Evolutionary conservation across 2,113 vertebrate genomes (phyloP).

Genomic region (Indicator maculatus): DNA sequence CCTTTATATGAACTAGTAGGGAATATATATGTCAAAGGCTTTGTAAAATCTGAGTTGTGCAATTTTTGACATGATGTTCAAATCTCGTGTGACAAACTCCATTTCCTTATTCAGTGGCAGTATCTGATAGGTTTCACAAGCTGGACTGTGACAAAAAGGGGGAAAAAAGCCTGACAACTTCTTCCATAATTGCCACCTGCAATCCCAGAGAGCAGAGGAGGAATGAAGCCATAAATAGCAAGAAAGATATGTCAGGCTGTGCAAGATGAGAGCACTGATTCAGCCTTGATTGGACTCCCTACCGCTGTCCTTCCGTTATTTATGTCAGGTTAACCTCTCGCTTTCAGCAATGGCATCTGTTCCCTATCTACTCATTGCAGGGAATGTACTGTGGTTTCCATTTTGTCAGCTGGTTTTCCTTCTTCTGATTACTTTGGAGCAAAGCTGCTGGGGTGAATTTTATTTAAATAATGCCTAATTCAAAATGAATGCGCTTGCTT

Average conservation of each 20-base stretch:
- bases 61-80: neutral
- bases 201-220: neutral
- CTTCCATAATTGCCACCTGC: slow-evolving; percentile 28
- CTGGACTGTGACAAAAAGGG: neutral
- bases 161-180: neutral
- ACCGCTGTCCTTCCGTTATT: neutral
- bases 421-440: slow-evolving; percentile 42
- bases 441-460: neutral
- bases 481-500: neutral
- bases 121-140: neutral
- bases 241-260: slow-evolving; percentile 30
- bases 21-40: neutral
- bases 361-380: slow-evolving; percentile 14
- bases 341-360: slow-evolving; percentile 37
- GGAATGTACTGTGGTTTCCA: neutral
- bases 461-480: slow-evolving; percentile 9
- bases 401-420: slow-evolving; percentile 38
- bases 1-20: neutral
- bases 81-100: neutral
- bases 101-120: neutral
- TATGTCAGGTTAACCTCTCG: slow-evolving; percentile 53
- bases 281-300: slow-evolving; percentile 60
- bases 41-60: neutral
- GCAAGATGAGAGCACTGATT: slow-evolving; percentile 53
- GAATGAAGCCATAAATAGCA: slow-evolving; percentile 33